These are phyloP conservation scores for Sebastes iracundus DNA, from an alignment of 2,797 vertebrate species.

Conservation along the genomic window DNA sequence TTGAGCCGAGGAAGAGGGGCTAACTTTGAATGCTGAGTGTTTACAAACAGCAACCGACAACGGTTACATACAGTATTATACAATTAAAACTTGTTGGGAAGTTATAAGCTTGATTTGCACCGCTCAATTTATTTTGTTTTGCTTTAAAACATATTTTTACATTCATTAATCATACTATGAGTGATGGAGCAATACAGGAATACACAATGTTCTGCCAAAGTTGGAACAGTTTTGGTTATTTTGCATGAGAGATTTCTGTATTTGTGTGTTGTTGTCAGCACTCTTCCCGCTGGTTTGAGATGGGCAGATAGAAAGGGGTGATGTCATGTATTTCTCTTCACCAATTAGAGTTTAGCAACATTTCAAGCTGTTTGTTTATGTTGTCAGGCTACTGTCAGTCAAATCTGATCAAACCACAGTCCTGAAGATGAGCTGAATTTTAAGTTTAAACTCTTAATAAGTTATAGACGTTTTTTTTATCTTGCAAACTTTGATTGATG, in stretches of 20 bases:
- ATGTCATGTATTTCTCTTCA: neutral
- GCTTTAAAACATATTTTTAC: neutral
- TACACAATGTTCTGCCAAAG: neutral
- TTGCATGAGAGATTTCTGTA: neutral
- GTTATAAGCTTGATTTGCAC: slow-evolving; percentile 9
- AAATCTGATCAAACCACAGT: neutral
- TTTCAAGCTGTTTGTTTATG: neutral
- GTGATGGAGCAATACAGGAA: neutral
- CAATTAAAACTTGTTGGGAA: neutral
- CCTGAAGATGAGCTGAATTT: neutral
- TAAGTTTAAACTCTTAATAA: neutral
- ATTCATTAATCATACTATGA: neutral
- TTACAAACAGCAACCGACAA: no score
- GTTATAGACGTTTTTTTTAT: neutral
- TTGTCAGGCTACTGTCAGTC: neutral
- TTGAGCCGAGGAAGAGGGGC: no score
- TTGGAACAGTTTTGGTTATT: neutral
- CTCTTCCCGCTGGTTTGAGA: neutral
- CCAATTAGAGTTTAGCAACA: neutral
- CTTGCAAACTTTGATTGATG: neutral
- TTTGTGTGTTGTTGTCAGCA: neutral
- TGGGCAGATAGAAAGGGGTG: neutral
- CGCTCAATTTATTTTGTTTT: slow-evolving; percentile 3
- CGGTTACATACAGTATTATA: no score
- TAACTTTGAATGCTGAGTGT: no score